Evolutionary conservation across 2,888 invertebrate genomes (phyloP).

Genomic region (Tipula helvola): DNA sequence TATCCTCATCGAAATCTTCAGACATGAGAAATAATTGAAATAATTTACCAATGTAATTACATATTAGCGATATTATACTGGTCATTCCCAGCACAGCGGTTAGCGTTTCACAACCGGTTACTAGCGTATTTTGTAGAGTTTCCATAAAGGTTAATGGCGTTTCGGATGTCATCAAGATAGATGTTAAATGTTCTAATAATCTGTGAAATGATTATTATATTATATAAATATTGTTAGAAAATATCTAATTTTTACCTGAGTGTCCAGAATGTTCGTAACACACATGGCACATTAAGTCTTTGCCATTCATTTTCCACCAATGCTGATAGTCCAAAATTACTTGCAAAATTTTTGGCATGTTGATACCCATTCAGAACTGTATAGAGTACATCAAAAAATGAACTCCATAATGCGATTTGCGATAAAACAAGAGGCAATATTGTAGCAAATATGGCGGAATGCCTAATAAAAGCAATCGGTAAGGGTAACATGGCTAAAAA

Average conservation of each 20-base stretch:
- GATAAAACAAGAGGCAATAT: conserved; percentile 59
- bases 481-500: conserved; percentile 53
- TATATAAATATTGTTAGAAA: not conserved
- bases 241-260: conserved; percentile 32
- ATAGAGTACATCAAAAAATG: conserved; percentile 53
- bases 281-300: conserved; percentile 75
- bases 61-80: conserved; percentile 77
- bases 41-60: conserved; percentile 78
- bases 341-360: conserved; percentile 59
- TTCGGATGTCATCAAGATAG: conserved; percentile 31
- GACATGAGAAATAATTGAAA: conserved; percentile 82
- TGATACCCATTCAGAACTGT: conserved; percentile 59
- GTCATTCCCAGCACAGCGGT: conserved; percentile 88
- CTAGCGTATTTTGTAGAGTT: conserved; percentile 51
- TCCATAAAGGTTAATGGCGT: conserved; percentile 25
- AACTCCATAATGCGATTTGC: conserved; percentile 62
- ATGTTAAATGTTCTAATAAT: conserved; percentile 27
- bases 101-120: conserved; percentile 82
- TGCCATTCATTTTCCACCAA: conserved; percentile 84
- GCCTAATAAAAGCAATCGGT: conserved; percentile 48
- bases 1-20: conserved; percentile 78
- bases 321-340: conserved; percentile 74
- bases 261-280: conserved; percentile 79
- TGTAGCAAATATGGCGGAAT: conserved; percentile 60
- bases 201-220: no score